Conservation (phyloP, 2,888 invertebrate genomes). For the Melinopterus prodromus region DNA sequence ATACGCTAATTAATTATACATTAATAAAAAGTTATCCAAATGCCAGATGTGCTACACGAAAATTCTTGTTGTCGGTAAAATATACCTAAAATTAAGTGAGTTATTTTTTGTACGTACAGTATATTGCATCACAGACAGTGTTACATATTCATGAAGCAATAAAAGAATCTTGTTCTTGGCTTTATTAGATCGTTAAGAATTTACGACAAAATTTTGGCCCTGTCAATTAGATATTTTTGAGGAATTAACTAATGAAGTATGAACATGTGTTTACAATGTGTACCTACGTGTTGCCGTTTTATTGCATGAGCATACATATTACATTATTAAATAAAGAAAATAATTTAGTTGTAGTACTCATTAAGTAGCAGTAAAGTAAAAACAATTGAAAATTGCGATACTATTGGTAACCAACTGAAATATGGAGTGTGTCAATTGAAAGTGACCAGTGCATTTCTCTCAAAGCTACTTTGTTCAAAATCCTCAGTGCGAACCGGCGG, state of each 20-base stretch:
- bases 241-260: neutral
- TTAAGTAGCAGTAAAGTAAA: no score
- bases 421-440: no score
- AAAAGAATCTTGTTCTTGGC: neutral
- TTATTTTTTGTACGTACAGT: neutral
- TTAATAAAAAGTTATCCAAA: neutral
- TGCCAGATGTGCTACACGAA: neutral
- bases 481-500: no score
- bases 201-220: neutral
- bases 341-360: no score
- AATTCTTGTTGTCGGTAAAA: neutral
- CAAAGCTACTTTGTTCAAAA: no score
- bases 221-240: neutral
- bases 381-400: no score
- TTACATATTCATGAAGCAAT: neutral
- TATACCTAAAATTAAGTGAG: neutral
- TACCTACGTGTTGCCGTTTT: neutral
- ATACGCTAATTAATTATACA: neutral
- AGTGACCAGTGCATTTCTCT: no score
- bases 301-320: no score
- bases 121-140: neutral
- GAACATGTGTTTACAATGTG: neutral
- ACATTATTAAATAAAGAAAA: no score
- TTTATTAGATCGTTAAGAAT: neutral
- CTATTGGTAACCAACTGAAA: no score